Conservation (phyloP, 2,888 invertebrate species). For the Ptychoptera albimana region DNA sequence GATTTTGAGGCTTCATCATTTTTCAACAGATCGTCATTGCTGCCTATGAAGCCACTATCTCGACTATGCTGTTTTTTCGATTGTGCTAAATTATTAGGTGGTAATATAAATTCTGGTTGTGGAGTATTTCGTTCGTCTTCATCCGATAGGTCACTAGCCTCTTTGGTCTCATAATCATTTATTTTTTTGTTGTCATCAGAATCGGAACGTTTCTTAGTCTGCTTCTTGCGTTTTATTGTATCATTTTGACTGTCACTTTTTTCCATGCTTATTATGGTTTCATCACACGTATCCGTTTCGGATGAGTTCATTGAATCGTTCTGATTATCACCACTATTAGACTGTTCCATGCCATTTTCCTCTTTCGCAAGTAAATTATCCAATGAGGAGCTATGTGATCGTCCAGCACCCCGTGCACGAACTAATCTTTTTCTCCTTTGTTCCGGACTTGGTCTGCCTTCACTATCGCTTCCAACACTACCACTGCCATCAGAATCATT, state of each 20-base stretch:
- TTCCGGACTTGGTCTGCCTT: slow-evolving; percentile 75
- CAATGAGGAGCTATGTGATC: slow-evolving; percentile 66
- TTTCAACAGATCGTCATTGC: slow-evolving; percentile 69
- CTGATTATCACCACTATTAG: slow-evolving; percentile 22
- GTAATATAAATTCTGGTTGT: slow-evolving; percentile 43
- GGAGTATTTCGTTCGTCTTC: slow-evolving; percentile 49
- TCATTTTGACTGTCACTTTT: slow-evolving; percentile 63
- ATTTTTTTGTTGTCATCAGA: slow-evolving; percentile 33
- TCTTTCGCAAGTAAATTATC: slow-evolving; percentile 59
- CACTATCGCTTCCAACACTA: slow-evolving; percentile 81
- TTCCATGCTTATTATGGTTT: slow-evolving; percentile 48
- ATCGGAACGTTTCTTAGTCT: slow-evolving; percentile 46
- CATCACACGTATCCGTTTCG: slow-evolving; percentile 56
- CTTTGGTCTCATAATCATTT: slow-evolving; percentile 38
- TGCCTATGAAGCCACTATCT: slow-evolving; percentile 79
- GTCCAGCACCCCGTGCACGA: slow-evolving; percentile 64
- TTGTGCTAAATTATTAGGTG: slow-evolving; percentile 39
- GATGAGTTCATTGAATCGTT: slow-evolving; percentile 43
- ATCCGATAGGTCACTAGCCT: slow-evolving; percentile 41
- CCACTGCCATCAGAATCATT: slow-evolving; percentile 69
- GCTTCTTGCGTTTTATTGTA: slow-evolving; percentile 68
- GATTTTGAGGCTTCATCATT: slow-evolving; percentile 25
- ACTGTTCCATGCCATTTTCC: slow-evolving; percentile 33
- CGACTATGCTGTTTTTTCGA: slow-evolving; percentile 67
- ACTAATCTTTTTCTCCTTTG: slow-evolving; percentile 68